Percentiles rank a stretch among this genome's conserved stretches.
Conservation (phyloP, 2,113 vertebrate genomes). For the Cyanoderma ruficeps region DNA sequence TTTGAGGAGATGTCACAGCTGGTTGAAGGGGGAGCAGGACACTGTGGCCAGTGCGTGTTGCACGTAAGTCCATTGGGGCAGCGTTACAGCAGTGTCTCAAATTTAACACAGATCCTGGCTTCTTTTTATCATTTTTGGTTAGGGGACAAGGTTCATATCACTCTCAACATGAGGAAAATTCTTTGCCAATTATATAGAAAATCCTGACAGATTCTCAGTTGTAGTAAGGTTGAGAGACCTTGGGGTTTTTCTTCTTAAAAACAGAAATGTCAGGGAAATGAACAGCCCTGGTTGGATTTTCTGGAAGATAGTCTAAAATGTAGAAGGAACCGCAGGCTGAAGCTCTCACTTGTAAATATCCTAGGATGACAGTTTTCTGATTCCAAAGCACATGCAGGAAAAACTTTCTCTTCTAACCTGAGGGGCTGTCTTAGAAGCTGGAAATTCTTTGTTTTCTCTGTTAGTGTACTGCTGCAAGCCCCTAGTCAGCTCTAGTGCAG, state of each 20-base stretch:
- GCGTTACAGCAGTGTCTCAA: not conserved
- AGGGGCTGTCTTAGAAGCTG: not conserved
- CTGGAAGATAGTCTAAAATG: not conserved
- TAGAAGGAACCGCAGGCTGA: not conserved
- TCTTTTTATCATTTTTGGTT: not conserved
- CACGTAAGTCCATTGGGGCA: not conserved
- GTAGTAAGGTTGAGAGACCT: not conserved
- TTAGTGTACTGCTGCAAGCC: not conserved
- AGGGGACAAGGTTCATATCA: not conserved
- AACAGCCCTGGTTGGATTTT: not conserved
- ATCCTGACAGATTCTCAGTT: not conserved
- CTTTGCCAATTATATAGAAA: not conserved
- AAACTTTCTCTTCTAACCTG: not conserved
- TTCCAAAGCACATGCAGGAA: not conserved
- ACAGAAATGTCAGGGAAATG: not conserved
- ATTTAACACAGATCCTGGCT: not conserved
- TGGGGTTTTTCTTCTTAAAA: not conserved
- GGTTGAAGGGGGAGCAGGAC: not conserved
- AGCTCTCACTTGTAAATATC: not conserved
- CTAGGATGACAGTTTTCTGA: not conserved
- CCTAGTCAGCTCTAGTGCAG: not conserved
- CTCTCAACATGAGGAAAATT: not conserved
- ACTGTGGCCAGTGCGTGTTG: not conserved
- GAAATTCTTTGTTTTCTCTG: not conserved
- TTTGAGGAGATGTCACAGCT: constrained; percentile 23